Evolutionary conservation across 2,113 vertebrate genomes (phyloP).

Genomic region (Siniperca chuatsi): DNA sequence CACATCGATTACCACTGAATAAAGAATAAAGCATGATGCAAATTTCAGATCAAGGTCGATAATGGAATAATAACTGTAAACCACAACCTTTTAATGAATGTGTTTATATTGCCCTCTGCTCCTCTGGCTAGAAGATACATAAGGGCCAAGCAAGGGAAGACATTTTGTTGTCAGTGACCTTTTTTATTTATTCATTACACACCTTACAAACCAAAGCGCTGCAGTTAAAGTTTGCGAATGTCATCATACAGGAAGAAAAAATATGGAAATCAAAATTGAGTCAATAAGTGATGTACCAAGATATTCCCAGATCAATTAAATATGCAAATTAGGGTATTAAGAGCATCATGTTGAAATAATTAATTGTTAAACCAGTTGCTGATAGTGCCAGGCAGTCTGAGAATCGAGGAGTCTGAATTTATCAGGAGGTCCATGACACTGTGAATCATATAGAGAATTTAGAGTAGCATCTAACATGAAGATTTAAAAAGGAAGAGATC

Average conservation of each 20-base stretch:
- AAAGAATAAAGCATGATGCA: constrained; percentile 66
- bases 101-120: constrained; percentile 41
- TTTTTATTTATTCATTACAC: constrained; percentile 24
- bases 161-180: constrained; percentile 8
- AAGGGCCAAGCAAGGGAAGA: background rate
- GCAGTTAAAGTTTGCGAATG: background rate
- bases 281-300: constrained; percentile 11
- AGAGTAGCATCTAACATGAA: background rate
- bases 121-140: constrained; percentile 27
- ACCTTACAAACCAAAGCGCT: constrained; percentile 9
- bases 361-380: constrained; percentile 23
- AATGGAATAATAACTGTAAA: constrained; percentile 73
- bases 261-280: background rate
- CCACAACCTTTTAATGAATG: constrained; percentile 64
- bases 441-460: constrained; percentile 1
- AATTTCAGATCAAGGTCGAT: constrained; percentile 76
- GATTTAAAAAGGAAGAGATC: constrained; percentile 23
- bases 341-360: constrained; percentile 23
- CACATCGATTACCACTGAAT: constrained; percentile 68
- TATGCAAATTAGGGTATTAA: constrained; percentile 45
- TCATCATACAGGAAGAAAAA: constrained; percentile 18
- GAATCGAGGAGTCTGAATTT: background rate
- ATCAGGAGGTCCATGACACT: background rate
- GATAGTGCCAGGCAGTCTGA: constrained; percentile 19
- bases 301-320: constrained; percentile 32